phyloP scores from a whole-genome alignment of 2,113 vertebrate genomes.

The Patagioenas fasciata region DNA sequence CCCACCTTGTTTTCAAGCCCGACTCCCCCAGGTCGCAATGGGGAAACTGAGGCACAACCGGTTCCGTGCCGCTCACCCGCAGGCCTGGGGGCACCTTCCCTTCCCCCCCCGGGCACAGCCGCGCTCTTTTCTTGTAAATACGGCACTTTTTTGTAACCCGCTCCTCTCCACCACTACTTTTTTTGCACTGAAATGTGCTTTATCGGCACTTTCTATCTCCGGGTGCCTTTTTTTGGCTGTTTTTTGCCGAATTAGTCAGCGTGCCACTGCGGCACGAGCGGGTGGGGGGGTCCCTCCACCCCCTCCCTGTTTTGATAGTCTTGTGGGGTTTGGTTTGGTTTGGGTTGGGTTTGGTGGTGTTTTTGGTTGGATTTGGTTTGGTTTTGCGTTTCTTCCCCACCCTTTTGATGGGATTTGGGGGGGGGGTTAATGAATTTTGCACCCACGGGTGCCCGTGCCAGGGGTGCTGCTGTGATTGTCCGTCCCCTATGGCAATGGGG shows the following conservation, averaged over 20 bases:
- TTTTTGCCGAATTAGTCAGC: background rate
- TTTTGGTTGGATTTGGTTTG: no score
- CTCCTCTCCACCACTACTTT: background rate
- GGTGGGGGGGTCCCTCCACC: background rate
- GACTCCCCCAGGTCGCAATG: fast-evolving
- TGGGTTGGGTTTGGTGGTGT: no score
- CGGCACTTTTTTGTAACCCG: slow-evolving; percentile 27
- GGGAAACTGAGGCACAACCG: background rate
- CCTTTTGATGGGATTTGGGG: background rate
- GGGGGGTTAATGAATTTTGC: background rate
- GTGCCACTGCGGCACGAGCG: no score
- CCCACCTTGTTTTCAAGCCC: fast-evolving
- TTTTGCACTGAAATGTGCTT: background rate
- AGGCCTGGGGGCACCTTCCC: background rate
- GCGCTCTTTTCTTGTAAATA: slow-evolving; percentile 14
- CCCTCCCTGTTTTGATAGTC: no score
- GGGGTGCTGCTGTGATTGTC: no score
- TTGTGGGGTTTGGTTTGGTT: background rate
- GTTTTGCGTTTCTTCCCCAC: no score
- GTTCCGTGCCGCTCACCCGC: background rate
- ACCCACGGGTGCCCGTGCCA: background rate
- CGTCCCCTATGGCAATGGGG: no score
- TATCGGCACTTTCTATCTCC: slow-evolving; percentile 2
- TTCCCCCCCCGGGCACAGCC: background rate
- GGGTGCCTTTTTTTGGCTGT: background rate